Evolutionary conservation across 2,797 vertebrate genomes (phyloP).

Genomic region (Propithecus perrieri): DNA sequence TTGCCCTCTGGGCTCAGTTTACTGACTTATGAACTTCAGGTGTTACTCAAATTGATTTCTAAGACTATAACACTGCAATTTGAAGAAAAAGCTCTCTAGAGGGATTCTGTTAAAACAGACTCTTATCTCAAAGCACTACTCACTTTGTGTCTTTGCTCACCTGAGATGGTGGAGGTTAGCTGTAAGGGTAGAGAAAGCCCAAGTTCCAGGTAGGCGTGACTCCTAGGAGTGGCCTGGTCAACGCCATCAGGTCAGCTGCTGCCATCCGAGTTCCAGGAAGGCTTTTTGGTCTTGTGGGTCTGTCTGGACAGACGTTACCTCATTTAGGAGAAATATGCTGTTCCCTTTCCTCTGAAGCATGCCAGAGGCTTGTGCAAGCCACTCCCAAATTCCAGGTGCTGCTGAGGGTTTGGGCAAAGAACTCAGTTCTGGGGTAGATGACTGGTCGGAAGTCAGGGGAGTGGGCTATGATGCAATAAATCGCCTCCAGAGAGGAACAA

Average conservation of each 20-base stretch:
- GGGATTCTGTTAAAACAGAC: not conserved
- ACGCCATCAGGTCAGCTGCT: accelerated
- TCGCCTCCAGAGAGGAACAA: not conserved
- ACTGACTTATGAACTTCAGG: not conserved
- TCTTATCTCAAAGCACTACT: not conserved
- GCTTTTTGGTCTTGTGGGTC: not conserved
- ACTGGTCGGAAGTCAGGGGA: not conserved
- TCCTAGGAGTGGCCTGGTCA: not conserved
- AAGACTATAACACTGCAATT: not conserved
- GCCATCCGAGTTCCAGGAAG: not conserved
- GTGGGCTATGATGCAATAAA: not conserved
- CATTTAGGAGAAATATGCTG: not conserved
- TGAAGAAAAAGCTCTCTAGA: not conserved
- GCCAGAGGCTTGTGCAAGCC: not conserved
- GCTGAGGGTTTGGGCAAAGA: not conserved
- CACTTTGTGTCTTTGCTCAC: not conserved
- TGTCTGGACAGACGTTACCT: not conserved
- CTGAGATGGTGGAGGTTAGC: not conserved
- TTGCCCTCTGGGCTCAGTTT: not conserved
- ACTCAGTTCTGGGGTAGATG: not conserved
- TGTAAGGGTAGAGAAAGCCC: not conserved
- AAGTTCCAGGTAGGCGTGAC: not conserved
- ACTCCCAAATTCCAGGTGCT: not conserved
- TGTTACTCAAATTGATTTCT: not conserved
- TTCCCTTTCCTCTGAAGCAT: not conserved